Percentiles rank a stretch among this genome's conserved stretches.
Conservation (phyloP, 2,888 invertebrate species). For the Carterocephalus palaemon region DNA sequence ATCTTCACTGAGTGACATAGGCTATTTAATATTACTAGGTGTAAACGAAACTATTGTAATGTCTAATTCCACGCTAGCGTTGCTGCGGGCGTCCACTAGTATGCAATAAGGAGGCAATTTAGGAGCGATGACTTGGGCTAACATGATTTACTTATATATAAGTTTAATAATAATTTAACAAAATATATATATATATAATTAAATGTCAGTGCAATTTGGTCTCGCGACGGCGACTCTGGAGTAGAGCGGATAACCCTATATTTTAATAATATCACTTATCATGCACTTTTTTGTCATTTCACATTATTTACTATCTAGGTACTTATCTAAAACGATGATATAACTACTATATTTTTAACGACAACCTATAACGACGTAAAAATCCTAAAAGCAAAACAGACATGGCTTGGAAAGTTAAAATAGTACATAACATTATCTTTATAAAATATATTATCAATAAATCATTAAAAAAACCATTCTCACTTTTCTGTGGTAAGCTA, state of each 20-base stretch:
- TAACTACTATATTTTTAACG: not conserved
- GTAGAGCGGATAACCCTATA: slow-evolving; percentile 8
- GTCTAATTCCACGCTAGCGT: too few relatives aligned
- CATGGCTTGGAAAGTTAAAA: slow-evolving; percentile 1
- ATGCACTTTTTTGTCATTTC: slow-evolving; percentile 20
- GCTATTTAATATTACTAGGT: too few relatives aligned
- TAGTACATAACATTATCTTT: slow-evolving; percentile 12
- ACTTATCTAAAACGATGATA: slow-evolving; percentile 12
- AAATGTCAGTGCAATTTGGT: not conserved
- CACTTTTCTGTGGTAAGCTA: slow-evolving; percentile 23
- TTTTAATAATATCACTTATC: slow-evolving; percentile 7
- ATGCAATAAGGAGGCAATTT: too few relatives aligned
- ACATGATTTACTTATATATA: too few relatives aligned
- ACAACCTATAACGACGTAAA: slow-evolving; percentile 15
- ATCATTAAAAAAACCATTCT: slow-evolving; percentile 12
- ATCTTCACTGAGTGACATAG: too few relatives aligned
- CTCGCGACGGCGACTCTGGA: not conserved
- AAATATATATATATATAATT: too few relatives aligned
- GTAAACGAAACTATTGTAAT: too few relatives aligned
- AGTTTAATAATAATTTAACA: too few relatives aligned
- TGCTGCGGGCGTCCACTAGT: too few relatives aligned
- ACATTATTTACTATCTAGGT: slow-evolving; percentile 11
- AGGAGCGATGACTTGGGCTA: too few relatives aligned
- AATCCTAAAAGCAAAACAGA: slow-evolving; percentile 25
- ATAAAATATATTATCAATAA: slow-evolving; percentile 16